Evolutionary conservation across 2,113 vertebrate species (phyloP), one percentile per base, ranked within the genome.

Genomic region (Aramus guarauna): DNA sequence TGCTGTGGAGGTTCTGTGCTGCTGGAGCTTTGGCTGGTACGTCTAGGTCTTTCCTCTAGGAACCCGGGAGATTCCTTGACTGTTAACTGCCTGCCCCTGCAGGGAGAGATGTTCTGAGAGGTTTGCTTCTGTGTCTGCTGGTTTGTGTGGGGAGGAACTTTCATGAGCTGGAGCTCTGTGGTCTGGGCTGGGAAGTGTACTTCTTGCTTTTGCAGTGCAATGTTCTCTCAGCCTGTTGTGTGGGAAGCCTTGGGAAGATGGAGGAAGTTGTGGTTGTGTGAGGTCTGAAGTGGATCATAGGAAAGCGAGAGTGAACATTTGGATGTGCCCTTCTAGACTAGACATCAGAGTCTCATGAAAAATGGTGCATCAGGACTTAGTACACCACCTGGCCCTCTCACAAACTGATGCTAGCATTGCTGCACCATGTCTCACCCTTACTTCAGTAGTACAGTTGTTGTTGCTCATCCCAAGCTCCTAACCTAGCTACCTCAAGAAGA

Each of bases 341-440:
- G 20, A 1, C 6, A 1, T 13, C 7, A 37, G 9, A n/a, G 14
- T 20, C 50, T 6, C 1, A 0, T 30, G 26, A 16, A 15, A 66
- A 53, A 20, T 2, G 11, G 19, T 3, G 20, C 20, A 15, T 45
- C 43, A 6, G 56, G 72, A 8, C 50, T 27, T 12, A 8, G n/a
- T 14, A 3, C 1, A 0, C 24, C 16, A 27, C n/a, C 24, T 2
- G 1, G 2, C 24, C 18, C 3, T 3, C 69, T 39, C 23, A 1
- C 74, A 30, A 15, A 7, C 43, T 7, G n/a, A 12, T 10, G 22
- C 10, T 3, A 12, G 74, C 1, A 0, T 26, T 39, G 52, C 34
- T 47, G 50, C 26, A 9, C 32, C 15, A 27, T 16, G 4, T n/a
- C 15, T 36, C 32, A 3, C 39, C 43, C 12, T 39, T 16, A 7